Percentiles rank a stretch among this genome's conserved stretches.
Evolutionary conservation across 2,113 vertebrate genomes (phyloP).

Genomic region (Chaetodon auriga): DNA sequence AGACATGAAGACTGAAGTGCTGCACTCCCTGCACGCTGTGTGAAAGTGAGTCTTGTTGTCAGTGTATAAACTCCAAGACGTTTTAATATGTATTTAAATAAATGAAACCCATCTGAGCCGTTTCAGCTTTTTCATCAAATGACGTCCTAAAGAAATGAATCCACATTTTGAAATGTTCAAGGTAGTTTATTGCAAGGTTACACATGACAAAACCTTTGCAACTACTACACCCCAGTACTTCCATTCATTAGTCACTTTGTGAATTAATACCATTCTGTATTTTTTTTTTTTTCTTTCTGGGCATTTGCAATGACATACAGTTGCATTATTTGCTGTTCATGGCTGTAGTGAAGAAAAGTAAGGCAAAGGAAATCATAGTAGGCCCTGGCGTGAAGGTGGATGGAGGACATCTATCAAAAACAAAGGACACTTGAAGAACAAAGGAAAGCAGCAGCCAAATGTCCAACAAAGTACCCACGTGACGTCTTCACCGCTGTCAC

Average conservation of each 20-base stretch:
- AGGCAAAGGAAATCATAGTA: constrained; percentile 21
- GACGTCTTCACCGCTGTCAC: background rate
- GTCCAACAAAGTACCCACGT: background rate
- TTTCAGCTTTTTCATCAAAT: background rate
- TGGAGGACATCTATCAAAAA: background rate
- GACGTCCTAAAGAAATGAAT: background rate
- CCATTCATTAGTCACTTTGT: constrained; percentile 4
- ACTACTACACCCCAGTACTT: background rate
- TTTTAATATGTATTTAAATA: constrained; percentile 56
- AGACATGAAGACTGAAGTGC: background rate
- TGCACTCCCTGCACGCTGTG: background rate
- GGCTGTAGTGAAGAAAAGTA: constrained; percentile 28
- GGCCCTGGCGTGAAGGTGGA: background rate
- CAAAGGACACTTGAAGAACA: constrained; percentile 51
- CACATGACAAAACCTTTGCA: constrained; percentile 43
- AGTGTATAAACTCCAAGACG: background rate
- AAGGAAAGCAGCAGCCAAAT: constrained; percentile 9
- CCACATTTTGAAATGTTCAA: background rate
- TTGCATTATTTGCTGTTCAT: background rate
- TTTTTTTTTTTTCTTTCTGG: background rate
- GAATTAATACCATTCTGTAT: background rate
- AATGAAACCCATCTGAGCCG: constrained; percentile 20
- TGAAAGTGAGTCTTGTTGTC: constrained; percentile 1
- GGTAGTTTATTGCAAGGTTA: constrained; percentile 63
- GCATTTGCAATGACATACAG: constrained; percentile 8